Evolutionary conservation across 1,140 invertebrate species (phyloP).

Genomic region (Lepidurus couesii): DNA sequence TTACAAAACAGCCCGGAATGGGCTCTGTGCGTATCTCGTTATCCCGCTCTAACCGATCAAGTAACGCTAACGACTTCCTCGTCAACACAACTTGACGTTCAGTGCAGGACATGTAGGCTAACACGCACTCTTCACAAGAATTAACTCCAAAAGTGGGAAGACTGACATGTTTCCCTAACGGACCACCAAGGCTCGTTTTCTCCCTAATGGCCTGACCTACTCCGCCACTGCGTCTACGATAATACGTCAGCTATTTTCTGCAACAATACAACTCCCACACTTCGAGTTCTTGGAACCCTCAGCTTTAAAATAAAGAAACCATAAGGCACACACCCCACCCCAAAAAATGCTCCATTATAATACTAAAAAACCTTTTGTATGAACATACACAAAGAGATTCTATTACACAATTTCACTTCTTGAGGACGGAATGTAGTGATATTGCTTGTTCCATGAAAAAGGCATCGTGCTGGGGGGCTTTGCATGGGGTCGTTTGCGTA

Average conservation of each 20-base stretch:
- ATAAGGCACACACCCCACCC: too few relatives aligned
- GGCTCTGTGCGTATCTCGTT: not conserved
- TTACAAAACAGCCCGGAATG: not conserved
- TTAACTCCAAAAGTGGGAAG: not conserved
- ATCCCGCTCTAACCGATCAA: not conserved
- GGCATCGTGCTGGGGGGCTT: not conserved
- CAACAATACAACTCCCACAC: not conserved
- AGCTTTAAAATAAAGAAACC: too few relatives aligned
- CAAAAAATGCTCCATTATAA: not conserved
- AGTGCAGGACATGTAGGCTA: not conserved
- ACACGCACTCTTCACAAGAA: not conserved
- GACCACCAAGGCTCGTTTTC: not conserved
- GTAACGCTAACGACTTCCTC: not conserved
- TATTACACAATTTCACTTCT: conserved; percentile 13
- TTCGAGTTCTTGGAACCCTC: too few relatives aligned
- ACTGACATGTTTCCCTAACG: conserved; percentile 1
- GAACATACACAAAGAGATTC: conserved; percentile 11
- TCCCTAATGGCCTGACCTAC: not conserved
- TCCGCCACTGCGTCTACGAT: not conserved
- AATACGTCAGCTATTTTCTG: not conserved
- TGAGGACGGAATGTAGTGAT: not conserved
- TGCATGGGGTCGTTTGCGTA: not conserved
- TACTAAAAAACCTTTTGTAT: not conserved
- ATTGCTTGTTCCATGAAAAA: not conserved
- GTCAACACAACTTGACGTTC: not conserved